Evolutionary conservation across 2,888 invertebrate species (phyloP), one percentile per base, ranked within the genome.

Genomic region (Chelonus formosanus): DNA sequence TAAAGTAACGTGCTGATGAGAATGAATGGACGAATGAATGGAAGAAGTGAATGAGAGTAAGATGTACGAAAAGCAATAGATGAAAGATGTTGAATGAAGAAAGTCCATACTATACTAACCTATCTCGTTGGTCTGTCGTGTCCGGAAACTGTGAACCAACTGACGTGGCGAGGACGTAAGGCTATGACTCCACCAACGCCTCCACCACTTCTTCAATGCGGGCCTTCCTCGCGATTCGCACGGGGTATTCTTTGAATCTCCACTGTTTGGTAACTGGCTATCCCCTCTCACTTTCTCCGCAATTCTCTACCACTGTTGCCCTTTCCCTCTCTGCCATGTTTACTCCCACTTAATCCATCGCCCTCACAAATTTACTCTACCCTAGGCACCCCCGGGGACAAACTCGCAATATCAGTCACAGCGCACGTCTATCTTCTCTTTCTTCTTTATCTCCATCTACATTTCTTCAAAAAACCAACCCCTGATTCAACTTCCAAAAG

Each of bases 61-160:
- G 40, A 40, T 40, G 6, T 2, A 40, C 40, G 40, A 5, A 40
- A 5, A 40, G 20, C 20, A 5, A 40, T 40, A 40, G 5, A 40
- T 1, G 6, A 40, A 40, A 6, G 40, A 40, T 40, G 40, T 6
- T 40, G 40, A 40, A 40, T 40, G 40, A 40, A 40, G 1, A 40
- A 45, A 54, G 8, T 52, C 32, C 32, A 52, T 52, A 10, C 44
- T 36, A 20, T 20, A 80, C 80, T 76, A 76, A 80, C 77, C 79
- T 78, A 77, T 73, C 74, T 71, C 43, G 50, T 48, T 55, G 67
- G 78, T 79, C 78, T 78, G 79, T 35, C 75, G 77, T 76, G 81
- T 81, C 79, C 81, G 80, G 80, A 81, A 81, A 80, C 79, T 77
- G 76, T 78, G 80, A 76, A 79, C 76, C 79, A 77, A 81, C 81